Percentiles rank a stretch among this genome's conserved stretches.
These are phyloP conservation scores for Noctua pronuba DNA, from an alignment of 2,888 invertebrate genomes.

Conservation along the genomic window DNA sequence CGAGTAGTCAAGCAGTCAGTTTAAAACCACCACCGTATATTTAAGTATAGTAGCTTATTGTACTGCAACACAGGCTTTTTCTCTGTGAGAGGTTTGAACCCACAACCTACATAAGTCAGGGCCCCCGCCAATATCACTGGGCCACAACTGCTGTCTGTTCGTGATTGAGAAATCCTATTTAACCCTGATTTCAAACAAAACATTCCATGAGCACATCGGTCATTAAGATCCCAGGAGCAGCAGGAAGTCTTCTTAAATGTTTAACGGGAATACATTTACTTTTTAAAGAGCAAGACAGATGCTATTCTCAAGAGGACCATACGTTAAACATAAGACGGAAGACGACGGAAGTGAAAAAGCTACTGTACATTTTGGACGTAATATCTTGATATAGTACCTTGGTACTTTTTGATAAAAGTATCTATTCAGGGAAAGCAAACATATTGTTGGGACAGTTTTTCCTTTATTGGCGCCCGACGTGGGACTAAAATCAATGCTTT, in stretches of 20 bases:
- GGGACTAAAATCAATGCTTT: background rate
- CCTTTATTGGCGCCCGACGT: conserved; percentile 16
- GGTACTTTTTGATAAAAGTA: background rate
- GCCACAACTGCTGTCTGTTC: too few relatives aligned
- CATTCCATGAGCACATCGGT: background rate
- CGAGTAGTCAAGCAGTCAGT: too few relatives aligned
- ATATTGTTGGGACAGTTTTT: background rate
- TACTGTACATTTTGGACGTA: background rate
- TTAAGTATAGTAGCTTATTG: too few relatives aligned
- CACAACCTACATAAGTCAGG: too few relatives aligned
- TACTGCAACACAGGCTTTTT: too few relatives aligned
- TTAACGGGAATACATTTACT: conserved; percentile 12
- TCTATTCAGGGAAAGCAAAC: background rate
- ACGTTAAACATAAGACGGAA: background rate
- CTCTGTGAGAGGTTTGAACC: too few relatives aligned
- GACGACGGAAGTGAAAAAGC: background rate
- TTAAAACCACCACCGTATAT: too few relatives aligned
- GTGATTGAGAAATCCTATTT: background rate
- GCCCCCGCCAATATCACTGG: too few relatives aligned
- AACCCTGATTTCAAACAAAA: background rate
- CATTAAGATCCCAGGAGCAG: conserved; percentile 7
- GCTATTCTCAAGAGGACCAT: conserved; percentile 22
- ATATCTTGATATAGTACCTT: background rate
- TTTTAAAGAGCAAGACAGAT: conserved; percentile 7
- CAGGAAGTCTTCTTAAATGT: conserved; percentile 25